phyloP scores from a whole-genome alignment of 2,888 invertebrate genomes.

The Acanthoscelides obtectus region DNA sequence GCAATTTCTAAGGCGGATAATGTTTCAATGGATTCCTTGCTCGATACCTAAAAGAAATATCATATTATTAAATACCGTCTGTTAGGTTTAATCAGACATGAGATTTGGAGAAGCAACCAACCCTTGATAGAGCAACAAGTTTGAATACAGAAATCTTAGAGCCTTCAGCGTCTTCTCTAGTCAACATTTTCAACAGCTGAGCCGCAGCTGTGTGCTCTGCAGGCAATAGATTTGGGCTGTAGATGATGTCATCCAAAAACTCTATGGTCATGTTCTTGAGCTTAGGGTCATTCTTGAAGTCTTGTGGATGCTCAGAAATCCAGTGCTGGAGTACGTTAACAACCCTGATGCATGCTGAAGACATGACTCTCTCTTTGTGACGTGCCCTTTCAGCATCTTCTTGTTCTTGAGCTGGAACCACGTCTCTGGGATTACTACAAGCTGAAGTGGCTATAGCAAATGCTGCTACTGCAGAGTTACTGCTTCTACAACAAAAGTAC shows the following conservation, averaged over 20 bases:
- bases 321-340: constrained; percentile 86
- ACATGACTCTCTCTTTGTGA: constrained; percentile 73
- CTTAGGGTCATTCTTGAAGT: constrained; percentile 74
- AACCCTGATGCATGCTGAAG: constrained; percentile 91
- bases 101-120: too few relatives aligned
- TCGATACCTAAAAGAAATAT: constrained; percentile 67
- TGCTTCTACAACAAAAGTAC: constrained; percentile 56
- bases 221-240: constrained; percentile 75
- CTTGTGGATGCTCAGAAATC: constrained; percentile 87
- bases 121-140: constrained; percentile 64
- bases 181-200: constrained; percentile 72
- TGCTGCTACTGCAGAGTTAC: constrained; percentile 83
- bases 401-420: constrained; percentile 45
- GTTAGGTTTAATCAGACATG: too few relatives aligned
- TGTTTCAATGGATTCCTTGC: constrained; percentile 79
- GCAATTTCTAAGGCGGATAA: constrained; percentile 87
- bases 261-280: constrained; percentile 75
- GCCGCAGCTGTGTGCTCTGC: constrained; percentile 87
- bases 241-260: constrained; percentile 83
- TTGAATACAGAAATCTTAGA: constrained; percentile 64
- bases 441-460: constrained; percentile 90
- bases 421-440: constrained; percentile 75
- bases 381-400: constrained; percentile 50
- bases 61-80: too few relatives aligned
- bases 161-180: constrained; percentile 65